Percentiles rank a stretch among this genome's conserved stretches.
Conservation (phyloP, 2,113 vertebrate genomes). For the Toxotes jaculatrix region DNA sequence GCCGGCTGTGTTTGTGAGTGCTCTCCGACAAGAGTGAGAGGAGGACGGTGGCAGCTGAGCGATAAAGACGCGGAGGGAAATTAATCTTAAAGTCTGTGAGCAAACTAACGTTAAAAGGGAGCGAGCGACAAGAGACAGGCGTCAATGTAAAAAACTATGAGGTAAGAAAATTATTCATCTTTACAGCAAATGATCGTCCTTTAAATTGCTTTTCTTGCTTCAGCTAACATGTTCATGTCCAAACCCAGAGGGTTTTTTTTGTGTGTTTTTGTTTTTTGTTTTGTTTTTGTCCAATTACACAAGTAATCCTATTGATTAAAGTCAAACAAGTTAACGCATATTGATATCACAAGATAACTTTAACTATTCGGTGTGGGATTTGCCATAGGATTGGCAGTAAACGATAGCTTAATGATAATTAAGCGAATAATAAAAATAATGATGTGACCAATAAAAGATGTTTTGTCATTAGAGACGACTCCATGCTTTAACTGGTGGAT, state of each 20-base stretch:
- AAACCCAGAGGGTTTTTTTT: too few species aligned
- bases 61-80: background rate
- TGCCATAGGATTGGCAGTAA: too few species aligned
- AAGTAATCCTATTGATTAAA: background rate
- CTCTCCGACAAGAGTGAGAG: background rate
- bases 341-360: background rate
- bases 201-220: background rate
- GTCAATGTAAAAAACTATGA: conserved; percentile 23
- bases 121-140: background rate
- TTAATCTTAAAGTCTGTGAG: background rate
- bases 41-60: conserved; percentile 21
- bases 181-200: background rate
- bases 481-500: background rate
- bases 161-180: conserved; percentile 27
- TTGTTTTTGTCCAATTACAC: background rate
- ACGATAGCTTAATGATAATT: too few species aligned
- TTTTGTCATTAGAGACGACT: background rate
- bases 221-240: too few species aligned
- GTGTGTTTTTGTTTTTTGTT: too few species aligned
- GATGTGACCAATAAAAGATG: background rate
- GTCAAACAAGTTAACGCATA: background rate
- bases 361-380: background rate
- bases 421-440: too few species aligned
- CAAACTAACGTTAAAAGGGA: background rate
- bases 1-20: background rate